Percentiles rank a stretch among this genome's conserved stretches.
phyloP scores from a whole-genome alignment of 2,888 invertebrate genomes.

The Pharmacophagus antenor region DNA sequence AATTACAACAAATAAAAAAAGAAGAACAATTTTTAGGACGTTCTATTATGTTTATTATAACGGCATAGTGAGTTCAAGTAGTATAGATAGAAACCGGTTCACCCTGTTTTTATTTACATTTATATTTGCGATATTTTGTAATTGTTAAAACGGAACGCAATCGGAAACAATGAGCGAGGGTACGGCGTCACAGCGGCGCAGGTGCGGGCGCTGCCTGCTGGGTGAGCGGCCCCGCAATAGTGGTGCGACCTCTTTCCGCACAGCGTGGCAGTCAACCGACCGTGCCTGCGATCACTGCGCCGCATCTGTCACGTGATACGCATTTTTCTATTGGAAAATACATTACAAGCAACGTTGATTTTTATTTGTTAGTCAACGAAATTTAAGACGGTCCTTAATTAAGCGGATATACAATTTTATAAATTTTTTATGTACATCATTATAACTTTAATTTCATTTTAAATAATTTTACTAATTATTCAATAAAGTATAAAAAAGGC shows the following conservation, averaged over 20 bases:
- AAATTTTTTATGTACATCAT: no score
- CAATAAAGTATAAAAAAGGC: no score
- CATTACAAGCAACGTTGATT: background rate
- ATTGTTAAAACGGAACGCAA: background rate
- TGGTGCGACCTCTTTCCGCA: constrained; percentile 23
- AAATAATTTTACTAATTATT: no score
- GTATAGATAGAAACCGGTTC: background rate
- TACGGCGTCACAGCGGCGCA: background rate
- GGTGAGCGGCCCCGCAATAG: constrained; percentile 1
- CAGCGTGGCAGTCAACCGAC: constrained; percentile 16
- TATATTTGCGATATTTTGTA: background rate
- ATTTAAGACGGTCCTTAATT: no score
- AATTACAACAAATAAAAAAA: no score
- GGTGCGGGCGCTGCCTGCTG: background rate
- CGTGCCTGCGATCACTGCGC: constrained; percentile 11
- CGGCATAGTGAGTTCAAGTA: no score
- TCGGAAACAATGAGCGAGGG: constrained; percentile 3
- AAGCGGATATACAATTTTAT: no score
- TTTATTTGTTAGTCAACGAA: no score
- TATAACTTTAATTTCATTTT: no score
- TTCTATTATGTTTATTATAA: no score
- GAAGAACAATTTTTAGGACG: no score
- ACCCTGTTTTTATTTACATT: constrained; percentile 1
- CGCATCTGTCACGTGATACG: constrained; percentile 18
- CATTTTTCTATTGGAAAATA: constrained; percentile 5